Evolutionary conservation across 2,113 vertebrate species (phyloP), one percentile per base, ranked within the genome.

Genomic region (Thomomys bottae): DNA sequence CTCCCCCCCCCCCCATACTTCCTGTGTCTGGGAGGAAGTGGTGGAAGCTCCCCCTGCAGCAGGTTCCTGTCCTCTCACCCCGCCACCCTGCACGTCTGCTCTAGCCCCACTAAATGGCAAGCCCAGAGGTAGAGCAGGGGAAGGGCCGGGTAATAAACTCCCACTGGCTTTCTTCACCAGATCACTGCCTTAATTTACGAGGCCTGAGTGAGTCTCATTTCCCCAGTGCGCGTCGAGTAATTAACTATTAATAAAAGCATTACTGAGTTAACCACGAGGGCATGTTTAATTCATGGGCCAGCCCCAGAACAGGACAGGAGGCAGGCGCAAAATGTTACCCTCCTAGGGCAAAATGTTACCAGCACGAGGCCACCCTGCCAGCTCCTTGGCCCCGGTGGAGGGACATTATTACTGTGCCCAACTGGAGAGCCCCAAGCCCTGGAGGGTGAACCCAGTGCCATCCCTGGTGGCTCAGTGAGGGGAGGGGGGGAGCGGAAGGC

Each of bases 171-270:
- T 76, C 70, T 94, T 72, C 71, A 24, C 67, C 26, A 94, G 96
- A 95, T 96, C 95, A 83, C 94, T 76, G 91, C 89, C 80, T 96
- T 94, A 94, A 97, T 96, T 97, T 97, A 96, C 67, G 81, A 97
- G 96, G 75, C 92, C 93, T 72, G 87, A 90, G 86, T 80, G 91
- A 95, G 95, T 85, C 85, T 91, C 96, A 94, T 96, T 96, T 94
- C 94, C 96, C 94, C 94, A 90, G 96, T 92, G 89, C 84, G 1
- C 24, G 34, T 11, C 84, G 87, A 96, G 96, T 95, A 96, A 97
- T 97, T 96, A 96, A 96, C 90, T 95, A 96, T 96, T 97, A 96
- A 96, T 96, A 95, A 95, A 97, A 97, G 97, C 95, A 96, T 96
- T 96, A 95, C 90, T 40, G 95, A 96, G 94, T 90, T 96, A 89